phyloP scores from a whole-genome alignment of 2,113 vertebrate species.

The Cardinalis cardinalis region DNA sequence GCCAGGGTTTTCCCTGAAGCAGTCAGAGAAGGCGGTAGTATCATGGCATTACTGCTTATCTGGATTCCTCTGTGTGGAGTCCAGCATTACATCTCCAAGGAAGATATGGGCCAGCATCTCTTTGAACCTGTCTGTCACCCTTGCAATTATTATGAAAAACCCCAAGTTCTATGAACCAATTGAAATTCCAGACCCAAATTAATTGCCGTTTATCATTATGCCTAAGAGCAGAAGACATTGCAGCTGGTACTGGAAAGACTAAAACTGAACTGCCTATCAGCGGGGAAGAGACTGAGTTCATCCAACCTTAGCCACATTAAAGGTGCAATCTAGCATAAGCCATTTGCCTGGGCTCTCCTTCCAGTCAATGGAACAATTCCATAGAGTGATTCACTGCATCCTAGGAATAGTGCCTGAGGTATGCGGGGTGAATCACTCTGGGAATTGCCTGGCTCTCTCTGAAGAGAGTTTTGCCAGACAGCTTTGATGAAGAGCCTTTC shows the following conservation, averaged over 20 bases:
- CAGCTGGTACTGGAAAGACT: not conserved
- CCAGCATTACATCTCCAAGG: not conserved
- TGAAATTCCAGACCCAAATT: not conserved
- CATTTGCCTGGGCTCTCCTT: not conserved
- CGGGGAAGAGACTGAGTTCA: not conserved
- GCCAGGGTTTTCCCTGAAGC: not conserved
- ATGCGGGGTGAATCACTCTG: constrained; percentile 4
- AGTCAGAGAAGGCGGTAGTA: not conserved
- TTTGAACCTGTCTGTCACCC: not conserved
- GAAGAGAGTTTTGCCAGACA: not conserved
- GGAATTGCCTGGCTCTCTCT: not conserved
- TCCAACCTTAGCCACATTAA: not conserved
- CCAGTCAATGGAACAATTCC: not conserved
- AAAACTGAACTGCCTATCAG: not conserved
- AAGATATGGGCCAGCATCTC: not conserved
- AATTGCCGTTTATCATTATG: not conserved
- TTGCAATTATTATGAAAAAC: not conserved
- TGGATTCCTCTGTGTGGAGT: not conserved
- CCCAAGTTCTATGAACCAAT: not conserved
- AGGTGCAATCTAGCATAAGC: not conserved
- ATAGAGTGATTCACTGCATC: not conserved
- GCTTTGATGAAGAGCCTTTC: not conserved
- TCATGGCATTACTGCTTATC: not conserved
- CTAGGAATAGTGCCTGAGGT: not conserved
- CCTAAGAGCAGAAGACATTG: not conserved